Evolutionary conservation across 2,797 vertebrate species (phyloP), one percentile per base, ranked within the genome.

Genomic region (Parambassis ranga): DNA sequence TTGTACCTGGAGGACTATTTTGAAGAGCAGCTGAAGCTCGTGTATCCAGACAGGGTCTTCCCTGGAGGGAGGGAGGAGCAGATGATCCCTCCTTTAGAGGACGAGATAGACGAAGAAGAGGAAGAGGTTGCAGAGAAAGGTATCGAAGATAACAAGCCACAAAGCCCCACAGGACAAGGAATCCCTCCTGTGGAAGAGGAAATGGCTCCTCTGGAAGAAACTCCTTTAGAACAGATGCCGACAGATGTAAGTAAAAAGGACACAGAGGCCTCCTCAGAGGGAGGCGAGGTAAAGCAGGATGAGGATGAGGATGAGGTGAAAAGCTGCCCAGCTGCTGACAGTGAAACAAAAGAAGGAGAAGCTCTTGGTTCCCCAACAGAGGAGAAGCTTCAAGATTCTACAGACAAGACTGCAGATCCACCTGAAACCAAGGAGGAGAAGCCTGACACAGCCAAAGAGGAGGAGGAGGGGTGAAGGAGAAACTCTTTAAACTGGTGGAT

Each of bases 1-100:
- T 87, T 94, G 44, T 96, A 94, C 86, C 88, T 99, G 73, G 94
- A 96, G 72, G 88, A 95, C 23, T 96, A 94, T 83, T 98, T 99
- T 83, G 96, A 98, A 72, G 93, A 95, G 62, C 96, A 95, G 82
- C 65, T 98, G 71, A 97, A 92, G 83, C 84, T 93, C 6, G 65
- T 95, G 48, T 98, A 94, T 65, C 94, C 95, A 0, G 94, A 94
- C 1, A 93, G 65, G 52, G 61, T 69, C 16, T 98, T 98, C 64
- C 90, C 94, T 0, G 82, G 92, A 2, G 91, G 93, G 9, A 89
- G 91, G 44, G 94, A 95, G 10, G 96, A 98, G 3, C 93, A 94
- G 50, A 94, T 95, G 61, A 95, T 95, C 50, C 87, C 91, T 0
- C 95, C 96, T 14, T 87, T 95, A 0, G 86, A 90, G 57, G 94